Conservation (phyloP, 2,888 invertebrate species). For the Ennomos quercinarius region DNA sequence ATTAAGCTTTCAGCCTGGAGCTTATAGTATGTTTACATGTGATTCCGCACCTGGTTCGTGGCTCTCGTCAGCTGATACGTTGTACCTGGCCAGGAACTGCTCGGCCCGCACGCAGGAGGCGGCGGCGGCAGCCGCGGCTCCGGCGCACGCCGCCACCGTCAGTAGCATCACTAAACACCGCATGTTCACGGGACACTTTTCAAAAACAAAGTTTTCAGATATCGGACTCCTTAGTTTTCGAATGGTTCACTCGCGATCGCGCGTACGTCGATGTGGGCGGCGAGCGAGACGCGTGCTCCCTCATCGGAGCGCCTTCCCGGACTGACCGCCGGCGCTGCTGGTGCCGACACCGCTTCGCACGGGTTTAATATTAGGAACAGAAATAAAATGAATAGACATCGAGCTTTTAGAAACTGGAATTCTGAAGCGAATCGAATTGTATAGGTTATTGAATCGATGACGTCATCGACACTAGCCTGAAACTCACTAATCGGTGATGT, state of each 20-base stretch:
- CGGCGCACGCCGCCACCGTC: slow-evolving; percentile 62
- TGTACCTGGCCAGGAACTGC: slow-evolving; percentile 75
- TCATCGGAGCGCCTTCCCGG: slow-evolving; percentile 75
- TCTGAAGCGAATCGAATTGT: slow-evolving; percentile 55
- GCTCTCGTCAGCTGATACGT: slow-evolving; percentile 80
- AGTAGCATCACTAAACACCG: slow-evolving; percentile 73
- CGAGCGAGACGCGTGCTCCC: slow-evolving; percentile 70
- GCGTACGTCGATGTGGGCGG: slow-evolving; percentile 55
- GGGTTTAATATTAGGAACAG: slow-evolving; percentile 69
- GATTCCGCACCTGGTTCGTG: slow-evolving; percentile 74
- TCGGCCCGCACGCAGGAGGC: slow-evolving; percentile 66
- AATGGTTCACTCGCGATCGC: slow-evolving; percentile 70
- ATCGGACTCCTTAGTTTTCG: slow-evolving; percentile 57
- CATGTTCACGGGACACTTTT: slow-evolving; percentile 69
- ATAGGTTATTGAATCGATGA: slow-evolving; percentile 51
- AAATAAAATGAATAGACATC: slow-evolving; percentile 66
- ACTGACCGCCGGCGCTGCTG: slow-evolving; percentile 56
- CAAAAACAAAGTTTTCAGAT: slow-evolving; percentile 54
- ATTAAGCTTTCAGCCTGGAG: slow-evolving; percentile 38
- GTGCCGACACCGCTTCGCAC: slow-evolving; percentile 49
- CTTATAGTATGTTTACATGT: slow-evolving; percentile 47
- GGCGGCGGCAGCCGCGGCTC: slow-evolving; percentile 60
- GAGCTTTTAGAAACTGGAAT: slow-evolving; percentile 62
- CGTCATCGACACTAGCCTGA: slow-evolving; percentile 49
- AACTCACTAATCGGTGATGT: slow-evolving; percentile 32